Conservation (phyloP, 2,113 vertebrate genomes). For the Amphilophus citrinellus region DNA sequence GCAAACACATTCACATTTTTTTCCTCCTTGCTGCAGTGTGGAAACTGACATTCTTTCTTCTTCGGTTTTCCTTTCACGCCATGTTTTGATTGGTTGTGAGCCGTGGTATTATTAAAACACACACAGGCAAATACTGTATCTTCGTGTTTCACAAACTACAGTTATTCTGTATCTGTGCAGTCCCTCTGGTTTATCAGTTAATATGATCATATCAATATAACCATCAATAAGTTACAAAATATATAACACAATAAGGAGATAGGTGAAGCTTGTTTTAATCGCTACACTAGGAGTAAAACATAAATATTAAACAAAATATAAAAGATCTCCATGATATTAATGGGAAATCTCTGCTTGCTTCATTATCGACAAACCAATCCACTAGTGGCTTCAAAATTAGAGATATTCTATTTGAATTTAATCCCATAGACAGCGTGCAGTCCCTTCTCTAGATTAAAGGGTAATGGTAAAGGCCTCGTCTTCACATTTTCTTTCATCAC, state of each 20-base stretch:
- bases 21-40: not conserved
- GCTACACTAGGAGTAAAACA: not conserved
- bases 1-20: slow-evolving; percentile 19
- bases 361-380: slow-evolving; percentile 26
- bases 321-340: not conserved
- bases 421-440: slow-evolving; percentile 39
- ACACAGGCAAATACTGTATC: not conserved
- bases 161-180: not conserved
- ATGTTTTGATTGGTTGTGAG: slow-evolving; percentile 10
- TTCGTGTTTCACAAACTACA: not conserved
- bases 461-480: slow-evolving; percentile 47
- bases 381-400: slow-evolving; percentile 22
- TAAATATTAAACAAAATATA: not conserved
- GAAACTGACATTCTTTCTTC: slow-evolving; percentile 8
- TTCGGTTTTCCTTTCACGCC: slow-evolving; percentile 11
- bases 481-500: slow-evolving; percentile 55
- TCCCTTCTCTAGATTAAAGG: slow-evolving; percentile 51
- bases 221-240: not conserved
- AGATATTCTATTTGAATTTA: slow-evolving; percentile 48
- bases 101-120: not conserved
- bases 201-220: not conserved
- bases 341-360: not conserved
- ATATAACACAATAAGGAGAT: accelerated
- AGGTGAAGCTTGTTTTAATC: not conserved
- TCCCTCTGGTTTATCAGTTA: accelerated